Base-by-base conservation (phyloP, 2,113 vertebrate species). In the Acrocephalus arundinaceus region DNA sequence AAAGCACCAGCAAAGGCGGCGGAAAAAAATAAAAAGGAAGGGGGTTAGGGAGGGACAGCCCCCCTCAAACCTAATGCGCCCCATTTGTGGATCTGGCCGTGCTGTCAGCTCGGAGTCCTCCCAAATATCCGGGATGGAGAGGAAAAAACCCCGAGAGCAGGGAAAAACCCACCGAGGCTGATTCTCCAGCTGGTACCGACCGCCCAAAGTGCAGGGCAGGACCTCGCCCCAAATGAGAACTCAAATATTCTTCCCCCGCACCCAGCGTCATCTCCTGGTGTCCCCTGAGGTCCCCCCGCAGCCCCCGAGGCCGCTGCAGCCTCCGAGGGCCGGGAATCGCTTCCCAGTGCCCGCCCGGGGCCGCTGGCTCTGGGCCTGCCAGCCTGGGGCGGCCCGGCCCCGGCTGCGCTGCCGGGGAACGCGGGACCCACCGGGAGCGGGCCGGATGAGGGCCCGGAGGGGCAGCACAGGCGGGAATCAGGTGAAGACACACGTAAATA, bases 401-500 rank as follows among this genome's bases (percentile, higher is more conserved):
- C 35, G 16, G 58, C 35, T 13, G 35, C 35, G 49, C 37, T 27
- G 58, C 35, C n/a, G 24, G 30, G 43, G 30, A 25, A 3, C 0
- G 49, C 16, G 45, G 24, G 30, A 31, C 5, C n/a, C 67, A 8
- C 0, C 43, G 58, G 30, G 6, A 15, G 17, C 45, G 33, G 21
- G 6, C 18, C 24, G n/a, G 33, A 3, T 10, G 78, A 5, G 39
- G 33, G 46, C 0, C 5, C 17, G 3, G 28, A 14, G 55, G 24
- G 13, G 0, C 3, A 3, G 28, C 28, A 5, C 37, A 14, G 5
- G 2, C 4, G 1, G 31, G 11, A 12, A 5, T 1, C 15, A 4
- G 14, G 4, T 8, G 8, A 10, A 11, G 13, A 8, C 0, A 10
- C 0, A 6, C 10, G 0, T 3, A 20, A 43, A 59, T 9, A 3